Conservation (phyloP, 2,888 invertebrate genomes). For the Dexiosoma caninum region DNA sequence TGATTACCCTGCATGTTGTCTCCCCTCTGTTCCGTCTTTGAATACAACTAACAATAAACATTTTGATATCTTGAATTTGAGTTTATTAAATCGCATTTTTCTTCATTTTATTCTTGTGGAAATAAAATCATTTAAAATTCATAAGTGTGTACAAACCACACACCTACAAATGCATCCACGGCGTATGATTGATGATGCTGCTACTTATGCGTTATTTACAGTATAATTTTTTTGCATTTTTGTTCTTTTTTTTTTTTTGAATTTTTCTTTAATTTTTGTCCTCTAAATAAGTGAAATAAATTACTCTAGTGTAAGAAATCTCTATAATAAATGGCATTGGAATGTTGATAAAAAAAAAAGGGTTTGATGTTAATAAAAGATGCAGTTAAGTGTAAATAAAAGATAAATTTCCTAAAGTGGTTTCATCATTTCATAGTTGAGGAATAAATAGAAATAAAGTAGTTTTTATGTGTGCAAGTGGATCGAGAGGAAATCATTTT, state of each 20-base stretch:
- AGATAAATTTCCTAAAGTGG: constrained; percentile 20
- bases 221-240: constrained; percentile 32
- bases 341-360: constrained; percentile 28
- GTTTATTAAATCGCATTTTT: constrained; percentile 8
- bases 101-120: neutral
- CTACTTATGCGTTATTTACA: constrained; percentile 46
- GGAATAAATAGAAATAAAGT: neutral
- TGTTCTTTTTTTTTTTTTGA: too few relatives aligned
- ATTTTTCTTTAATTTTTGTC: neutral
- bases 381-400: constrained; percentile 28
- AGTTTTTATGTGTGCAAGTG: neutral
- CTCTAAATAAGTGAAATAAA: constrained; percentile 20
- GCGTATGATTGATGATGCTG: constrained; percentile 55
- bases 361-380: constrained; percentile 36
- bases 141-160: constrained; percentile 32
- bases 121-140: constrained; percentile 52
- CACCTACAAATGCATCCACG: neutral
- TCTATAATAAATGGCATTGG: constrained; percentile 3
- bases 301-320: constrained; percentile 11
- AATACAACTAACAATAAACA: neutral
- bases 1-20: neutral
- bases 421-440: neutral
- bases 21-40: neutral
- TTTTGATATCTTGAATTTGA: neutral
- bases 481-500: neutral